These are phyloP conservation scores for Geothlypis trichas DNA, from an alignment of 2,113 vertebrate genomes.

Conservation along the genomic window DNA sequence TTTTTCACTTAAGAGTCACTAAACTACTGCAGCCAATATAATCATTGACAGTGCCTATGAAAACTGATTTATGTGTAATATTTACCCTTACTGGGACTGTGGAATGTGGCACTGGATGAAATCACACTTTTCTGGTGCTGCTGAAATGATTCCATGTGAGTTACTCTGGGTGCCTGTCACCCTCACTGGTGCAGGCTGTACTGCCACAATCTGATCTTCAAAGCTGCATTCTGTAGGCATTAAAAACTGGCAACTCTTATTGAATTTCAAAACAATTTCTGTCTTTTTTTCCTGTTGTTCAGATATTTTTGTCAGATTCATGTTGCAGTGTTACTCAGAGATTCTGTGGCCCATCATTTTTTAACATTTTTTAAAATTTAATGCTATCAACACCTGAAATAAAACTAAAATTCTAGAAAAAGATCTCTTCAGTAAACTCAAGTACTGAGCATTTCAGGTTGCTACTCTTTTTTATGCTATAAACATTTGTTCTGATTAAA, in stretches of 20 bases:
- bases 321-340: background rate
- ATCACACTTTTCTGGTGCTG: background rate
- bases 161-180: background rate
- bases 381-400: background rate
- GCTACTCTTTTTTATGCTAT: background rate
- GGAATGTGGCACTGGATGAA: background rate
- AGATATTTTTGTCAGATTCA: background rate
- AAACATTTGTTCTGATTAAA: background rate
- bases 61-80: background rate
- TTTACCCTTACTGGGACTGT: background rate
- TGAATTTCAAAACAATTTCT: background rate
- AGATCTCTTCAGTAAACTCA: background rate
- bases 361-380: background rate
- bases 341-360: background rate
- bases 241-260: background rate
- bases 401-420: background rate
- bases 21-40: background rate
- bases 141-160: background rate
- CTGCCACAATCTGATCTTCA: background rate
- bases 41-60: background rate
- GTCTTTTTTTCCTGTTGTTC: background rate
- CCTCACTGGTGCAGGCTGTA: background rate
- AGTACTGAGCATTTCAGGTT: background rate
- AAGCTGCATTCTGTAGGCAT: background rate
- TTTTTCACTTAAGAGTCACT: background rate